These are phyloP conservation scores for Andrena hattorfiana DNA, from an alignment of 2,888 invertebrate species.

Conservation along the genomic window DNA sequence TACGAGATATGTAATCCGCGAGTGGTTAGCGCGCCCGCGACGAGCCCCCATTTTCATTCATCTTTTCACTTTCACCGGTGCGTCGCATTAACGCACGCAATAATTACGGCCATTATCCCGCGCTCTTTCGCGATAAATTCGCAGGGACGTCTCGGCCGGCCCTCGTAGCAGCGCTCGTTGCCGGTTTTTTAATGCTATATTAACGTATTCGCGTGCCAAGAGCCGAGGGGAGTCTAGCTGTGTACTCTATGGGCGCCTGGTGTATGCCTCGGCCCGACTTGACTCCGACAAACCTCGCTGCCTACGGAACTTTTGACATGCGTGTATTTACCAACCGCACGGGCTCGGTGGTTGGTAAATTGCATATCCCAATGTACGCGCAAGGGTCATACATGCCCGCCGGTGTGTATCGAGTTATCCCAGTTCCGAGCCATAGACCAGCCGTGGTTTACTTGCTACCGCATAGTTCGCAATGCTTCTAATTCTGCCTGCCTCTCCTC, in stretches of 20 bases:
- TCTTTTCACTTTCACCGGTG: conserved; percentile 20
- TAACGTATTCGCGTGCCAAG: conserved; percentile 52
- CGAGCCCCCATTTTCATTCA: conserved; percentile 19
- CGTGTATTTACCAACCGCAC: conserved; percentile 66
- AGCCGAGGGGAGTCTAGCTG: conserved; percentile 17
- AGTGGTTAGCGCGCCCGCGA: neutral
- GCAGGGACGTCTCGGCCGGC: conserved; percentile 32
- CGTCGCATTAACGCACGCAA: conserved; percentile 31
- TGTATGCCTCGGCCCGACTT: conserved; percentile 12
- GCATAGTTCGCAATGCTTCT: conserved; percentile 73
- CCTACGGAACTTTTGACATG: conserved; percentile 67
- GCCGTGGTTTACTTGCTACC: conserved; percentile 65
- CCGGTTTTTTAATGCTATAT: conserved; percentile 39
- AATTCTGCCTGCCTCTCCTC: conserved; percentile 63
- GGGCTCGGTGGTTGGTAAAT: conserved; percentile 70
- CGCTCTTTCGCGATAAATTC: conserved; percentile 24
- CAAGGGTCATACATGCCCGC: conserved; percentile 56
- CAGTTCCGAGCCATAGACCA: conserved; percentile 68
- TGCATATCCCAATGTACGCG: conserved; percentile 72
- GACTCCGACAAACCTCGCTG: conserved; percentile 14
- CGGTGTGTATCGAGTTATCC: conserved; percentile 73
- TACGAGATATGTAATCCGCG: neutral
- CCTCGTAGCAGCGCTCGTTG: conserved; percentile 1
- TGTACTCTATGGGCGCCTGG: conserved; percentile 21
- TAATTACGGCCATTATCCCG: conserved; percentile 48